Evolutionary conservation across 2,888 invertebrate genomes (phyloP).

Genomic region (Anticlea derivata): DNA sequence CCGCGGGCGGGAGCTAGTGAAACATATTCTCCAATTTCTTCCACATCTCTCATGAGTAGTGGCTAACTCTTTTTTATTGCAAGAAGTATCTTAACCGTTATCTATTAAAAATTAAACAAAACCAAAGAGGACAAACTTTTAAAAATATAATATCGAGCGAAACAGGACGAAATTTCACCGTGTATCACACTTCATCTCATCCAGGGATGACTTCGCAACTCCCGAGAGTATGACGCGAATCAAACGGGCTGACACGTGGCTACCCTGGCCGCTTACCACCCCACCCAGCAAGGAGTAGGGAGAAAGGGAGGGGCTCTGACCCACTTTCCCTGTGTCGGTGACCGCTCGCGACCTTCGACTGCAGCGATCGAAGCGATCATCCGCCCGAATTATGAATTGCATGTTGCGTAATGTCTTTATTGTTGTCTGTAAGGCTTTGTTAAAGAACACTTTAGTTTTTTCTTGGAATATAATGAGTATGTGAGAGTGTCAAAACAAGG

Average conservation of each 20-base stretch:
- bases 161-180: not conserved
- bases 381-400: conserved; percentile 58
- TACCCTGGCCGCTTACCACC: conserved; percentile 25
- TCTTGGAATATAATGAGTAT: not conserved
- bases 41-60: too few relatives aligned
- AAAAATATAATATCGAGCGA: not conserved
- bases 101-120: too few relatives aligned
- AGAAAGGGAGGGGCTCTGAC: conserved; percentile 59
- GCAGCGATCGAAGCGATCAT: conserved; percentile 65
- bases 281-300: conserved; percentile 30
- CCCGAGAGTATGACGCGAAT: conserved; percentile 35
- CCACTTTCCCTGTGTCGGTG: conserved; percentile 73
- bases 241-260: conserved; percentile 54
- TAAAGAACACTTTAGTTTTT: conserved; percentile 8
- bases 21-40: too few relatives aligned
- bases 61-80: too few relatives aligned
- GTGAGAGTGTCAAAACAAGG: too few relatives aligned
- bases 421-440: conserved; percentile 48
- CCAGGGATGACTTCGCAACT: conserved; percentile 16
- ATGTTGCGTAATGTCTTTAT: conserved; percentile 62
- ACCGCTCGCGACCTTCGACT: conserved; percentile 79
- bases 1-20: too few relatives aligned
- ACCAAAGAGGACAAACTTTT: too few relatives aligned
- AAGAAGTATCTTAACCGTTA: too few relatives aligned
- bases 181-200: conserved; percentile 3